Conservation (phyloP, 2,113 vertebrate species). For the Neolamprologus falcicula region DNA sequence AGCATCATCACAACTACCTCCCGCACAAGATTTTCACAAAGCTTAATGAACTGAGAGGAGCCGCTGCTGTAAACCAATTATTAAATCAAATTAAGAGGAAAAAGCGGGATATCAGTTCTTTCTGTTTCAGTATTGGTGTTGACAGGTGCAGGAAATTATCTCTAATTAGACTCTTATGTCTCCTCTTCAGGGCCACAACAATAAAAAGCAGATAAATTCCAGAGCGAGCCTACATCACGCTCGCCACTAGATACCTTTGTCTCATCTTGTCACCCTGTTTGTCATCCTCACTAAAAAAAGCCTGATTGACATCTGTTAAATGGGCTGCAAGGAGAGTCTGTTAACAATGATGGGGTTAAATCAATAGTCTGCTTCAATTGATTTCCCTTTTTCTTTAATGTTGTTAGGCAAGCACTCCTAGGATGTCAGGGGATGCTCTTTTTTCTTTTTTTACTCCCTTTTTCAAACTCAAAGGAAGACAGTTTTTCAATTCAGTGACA, state of each 20-base stretch:
- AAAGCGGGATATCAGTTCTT: neutral
- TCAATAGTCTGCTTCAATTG: constrained; percentile 46
- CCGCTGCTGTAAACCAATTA: neutral
- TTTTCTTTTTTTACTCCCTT: neutral
- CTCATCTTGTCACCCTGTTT: constrained; percentile 17
- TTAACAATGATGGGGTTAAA: constrained; percentile 23
- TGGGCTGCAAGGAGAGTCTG: constrained; percentile 32
- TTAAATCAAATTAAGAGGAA: neutral
- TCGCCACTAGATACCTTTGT: constrained; percentile 1
- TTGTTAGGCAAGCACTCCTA: constrained; percentile 16
- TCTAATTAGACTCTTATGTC: constrained; percentile 21
- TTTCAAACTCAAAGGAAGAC: constrained; percentile 21
- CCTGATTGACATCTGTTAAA: constrained; percentile 45
- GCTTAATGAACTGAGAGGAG: constrained; percentile 2
- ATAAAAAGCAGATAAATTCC: neutral
- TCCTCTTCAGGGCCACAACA: neutral
- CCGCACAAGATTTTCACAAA: neutral
- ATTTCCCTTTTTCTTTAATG: constrained; percentile 39
- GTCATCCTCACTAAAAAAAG: constrained; percentile 1
- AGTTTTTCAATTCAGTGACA: constrained; percentile 19
- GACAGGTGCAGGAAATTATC: neutral
- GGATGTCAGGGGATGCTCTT: neutral
- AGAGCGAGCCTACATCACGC: neutral
- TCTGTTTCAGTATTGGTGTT: neutral
- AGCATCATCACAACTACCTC: neutral